Percentiles rank a stretch among this genome's conserved stretches.
Evolutionary conservation across 2,797 vertebrate species (phyloP).

Genomic region (Knipowitschia caucasica): DNA sequence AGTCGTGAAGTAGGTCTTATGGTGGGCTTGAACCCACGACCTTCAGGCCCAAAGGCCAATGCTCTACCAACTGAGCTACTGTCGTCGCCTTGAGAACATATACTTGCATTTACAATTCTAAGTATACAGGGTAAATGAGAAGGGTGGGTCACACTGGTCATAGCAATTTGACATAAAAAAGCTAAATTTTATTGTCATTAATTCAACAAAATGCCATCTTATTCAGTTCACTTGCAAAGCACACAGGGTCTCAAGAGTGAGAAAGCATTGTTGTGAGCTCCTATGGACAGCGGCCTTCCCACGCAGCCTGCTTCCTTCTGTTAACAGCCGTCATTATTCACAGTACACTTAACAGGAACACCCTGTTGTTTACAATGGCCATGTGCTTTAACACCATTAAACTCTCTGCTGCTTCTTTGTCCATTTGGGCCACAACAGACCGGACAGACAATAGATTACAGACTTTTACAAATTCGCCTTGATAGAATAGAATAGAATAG

Average conservation of each 20-base stretch:
- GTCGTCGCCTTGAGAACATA: too few relatives aligned
- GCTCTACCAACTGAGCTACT: too few relatives aligned
- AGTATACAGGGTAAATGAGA: too few relatives aligned
- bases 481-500: too few relatives aligned
- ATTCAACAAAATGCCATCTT: background rate
- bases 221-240: background rate
- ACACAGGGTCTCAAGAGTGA: background rate
- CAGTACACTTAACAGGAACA: conserved; percentile 15
- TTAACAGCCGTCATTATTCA: conserved; percentile 21
- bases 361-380: conserved; percentile 25
- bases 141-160: too few relatives aligned
- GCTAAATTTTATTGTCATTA: too few relatives aligned
- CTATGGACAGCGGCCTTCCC: background rate
- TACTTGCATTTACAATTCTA: too few relatives aligned
- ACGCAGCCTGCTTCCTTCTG: background rate
- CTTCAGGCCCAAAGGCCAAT: too few relatives aligned
- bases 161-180: too few relatives aligned
- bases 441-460: conserved; percentile 5
- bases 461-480: too few relatives aligned
- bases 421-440: conserved; percentile 27
- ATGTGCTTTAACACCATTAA: conserved; percentile 19
- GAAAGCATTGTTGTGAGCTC: background rate
- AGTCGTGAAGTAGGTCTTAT: too few relatives aligned
- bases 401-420: conserved; percentile 3
- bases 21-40: too few relatives aligned